phyloP scores from a whole-genome alignment of 64 coral and sea anemone genomes.

The Stichodactyla mertensii region DNA sequence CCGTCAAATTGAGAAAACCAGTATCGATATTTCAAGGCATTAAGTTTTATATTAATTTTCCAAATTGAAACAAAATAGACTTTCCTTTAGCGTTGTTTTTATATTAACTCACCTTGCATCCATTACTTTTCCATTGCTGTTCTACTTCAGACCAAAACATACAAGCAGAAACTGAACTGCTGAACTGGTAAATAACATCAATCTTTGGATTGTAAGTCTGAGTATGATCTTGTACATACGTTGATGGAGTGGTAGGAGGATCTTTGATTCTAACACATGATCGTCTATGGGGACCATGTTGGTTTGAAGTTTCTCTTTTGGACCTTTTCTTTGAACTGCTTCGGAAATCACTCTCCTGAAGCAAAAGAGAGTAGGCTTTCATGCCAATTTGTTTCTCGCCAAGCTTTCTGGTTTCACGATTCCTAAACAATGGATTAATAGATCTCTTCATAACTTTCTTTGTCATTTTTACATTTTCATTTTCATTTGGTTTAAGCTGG shows the following conservation, averaged over 20 bases:
- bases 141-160: constrained; percentile 59
- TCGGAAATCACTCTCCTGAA: not conserved
- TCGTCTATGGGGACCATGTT: constrained; percentile 22
- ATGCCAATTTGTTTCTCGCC: not conserved
- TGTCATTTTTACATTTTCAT: not conserved
- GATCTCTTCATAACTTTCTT: not conserved
- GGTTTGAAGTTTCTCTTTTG: not conserved
- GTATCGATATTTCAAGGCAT: no score
- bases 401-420: not conserved
- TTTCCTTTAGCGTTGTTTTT: not conserved
- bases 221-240: constrained; percentile 19
- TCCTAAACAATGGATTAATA: not conserved
- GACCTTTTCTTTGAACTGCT: not conserved
- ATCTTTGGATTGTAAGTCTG: constrained; percentile 28
- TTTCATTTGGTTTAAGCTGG: not conserved
- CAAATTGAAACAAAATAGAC: no score
- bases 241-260: constrained; percentile 43
- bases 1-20: no score
- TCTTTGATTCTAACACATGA: constrained; percentile 68
- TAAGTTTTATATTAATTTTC: no score
- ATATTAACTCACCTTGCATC: constrained; percentile 52
- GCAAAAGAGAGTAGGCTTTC: not conserved
- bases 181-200: constrained; percentile 58
- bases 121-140: constrained; percentile 58
- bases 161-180: constrained; percentile 33